Base-by-base conservation (phyloP, 2,797 vertebrate species). In the Crax fasciolata region DNA sequence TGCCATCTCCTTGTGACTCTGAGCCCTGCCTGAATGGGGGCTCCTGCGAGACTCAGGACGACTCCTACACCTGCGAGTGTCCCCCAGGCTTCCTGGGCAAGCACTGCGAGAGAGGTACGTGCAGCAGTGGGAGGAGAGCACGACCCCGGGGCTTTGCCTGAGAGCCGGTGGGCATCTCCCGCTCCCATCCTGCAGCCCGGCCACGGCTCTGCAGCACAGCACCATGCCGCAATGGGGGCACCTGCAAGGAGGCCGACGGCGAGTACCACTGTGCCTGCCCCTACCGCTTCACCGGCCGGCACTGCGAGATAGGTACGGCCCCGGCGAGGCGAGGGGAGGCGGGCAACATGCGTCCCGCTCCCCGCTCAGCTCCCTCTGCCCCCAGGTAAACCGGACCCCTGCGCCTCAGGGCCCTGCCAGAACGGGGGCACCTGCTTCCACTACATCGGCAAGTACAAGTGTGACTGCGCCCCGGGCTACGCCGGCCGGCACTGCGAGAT, bases 381-480 rank as follows among this genome's bases (percentile, higher is more conserved):
- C 96, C 98, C 96, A 99, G 99, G 99, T 82, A 99, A 99, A 95
- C 99, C 99, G 0, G 99, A 99, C 97, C 99, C 99, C 2, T 99
- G 99, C 7, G 97, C 99, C 28, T 99, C 99, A 1, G 98, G 99
- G 84, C 99, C 99, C 32, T 99, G 99, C 96, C 98, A 99, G 91
- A 99, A 99, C 0, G 99, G 99, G 3, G 99, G 99, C 58, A 99
- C 99, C 6, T 99, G 99, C 97, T 99, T 99, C 97, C 99, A 99
- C 97, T 99, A 99, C 97, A 99, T 99, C 9, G 99, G 99, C 94
- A 99, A 99, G 97, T 99, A 99, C 97, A 99, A 99, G 97, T 99
- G 99, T 24, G 99, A 99, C 97, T 99, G 99, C 89, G 98, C 98
- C 23, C 98, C 97, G 2, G 97, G 98, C 80, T 99, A 98, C 95